Conservation (phyloP, 2,797 vertebrate genomes). For the Eulemur mongoz region DNA sequence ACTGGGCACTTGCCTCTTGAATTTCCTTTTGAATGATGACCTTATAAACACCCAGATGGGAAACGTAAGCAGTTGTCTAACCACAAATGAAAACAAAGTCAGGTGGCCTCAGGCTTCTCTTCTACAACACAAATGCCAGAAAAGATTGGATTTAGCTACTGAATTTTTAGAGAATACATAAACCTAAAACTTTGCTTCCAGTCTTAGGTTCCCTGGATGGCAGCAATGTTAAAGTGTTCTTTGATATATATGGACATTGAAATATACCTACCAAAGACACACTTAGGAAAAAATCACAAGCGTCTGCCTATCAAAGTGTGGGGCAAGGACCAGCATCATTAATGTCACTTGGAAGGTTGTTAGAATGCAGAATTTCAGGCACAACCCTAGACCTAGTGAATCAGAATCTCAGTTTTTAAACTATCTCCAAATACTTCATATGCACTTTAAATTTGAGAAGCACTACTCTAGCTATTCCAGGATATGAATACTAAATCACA, state of each 20-base stretch:
- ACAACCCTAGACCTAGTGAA: neutral
- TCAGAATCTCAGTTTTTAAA: neutral
- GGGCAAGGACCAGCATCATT: neutral
- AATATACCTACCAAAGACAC: neutral
- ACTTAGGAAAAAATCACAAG: neutral
- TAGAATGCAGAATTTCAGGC: neutral
- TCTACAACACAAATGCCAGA: neutral
- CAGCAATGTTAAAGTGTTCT: neutral
- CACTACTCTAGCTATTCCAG: neutral
- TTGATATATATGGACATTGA: neutral
- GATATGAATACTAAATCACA: neutral
- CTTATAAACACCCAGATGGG: neutral
- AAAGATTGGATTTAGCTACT: neutral
- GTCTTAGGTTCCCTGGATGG: neutral
- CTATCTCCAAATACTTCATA: neutral
- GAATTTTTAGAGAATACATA: neutral
- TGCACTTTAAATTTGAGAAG: neutral
- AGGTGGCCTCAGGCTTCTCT: neutral
- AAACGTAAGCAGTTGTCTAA: neutral
- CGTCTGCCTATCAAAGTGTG: neutral
- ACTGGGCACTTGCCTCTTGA: neutral
- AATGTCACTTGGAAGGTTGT: neutral
- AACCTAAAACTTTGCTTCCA: neutral
- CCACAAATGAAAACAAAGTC: neutral
- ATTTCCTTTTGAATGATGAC: neutral